These are phyloP conservation scores for Atrichornis clamosus DNA, from an alignment of 2,113 vertebrate genomes.

Conservation along the genomic window DNA sequence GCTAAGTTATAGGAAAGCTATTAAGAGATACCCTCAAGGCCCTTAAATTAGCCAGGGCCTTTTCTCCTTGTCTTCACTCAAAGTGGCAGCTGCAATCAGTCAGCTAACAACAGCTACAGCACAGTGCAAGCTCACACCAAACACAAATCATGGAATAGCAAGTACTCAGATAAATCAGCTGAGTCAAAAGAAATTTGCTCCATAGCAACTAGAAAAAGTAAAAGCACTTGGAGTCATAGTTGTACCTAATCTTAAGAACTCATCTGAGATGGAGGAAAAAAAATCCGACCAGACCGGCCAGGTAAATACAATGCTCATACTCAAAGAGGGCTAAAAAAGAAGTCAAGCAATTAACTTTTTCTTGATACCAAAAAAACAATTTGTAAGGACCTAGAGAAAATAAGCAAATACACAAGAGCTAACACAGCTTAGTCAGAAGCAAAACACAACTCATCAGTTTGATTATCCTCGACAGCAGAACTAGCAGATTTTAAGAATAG, in stretches of 20 bases:
- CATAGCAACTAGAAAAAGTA: not conserved
- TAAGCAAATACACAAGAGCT: not conserved
- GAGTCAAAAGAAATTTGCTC: not conserved
- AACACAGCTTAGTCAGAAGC: not conserved
- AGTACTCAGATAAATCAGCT: not conserved
- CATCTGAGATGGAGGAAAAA: not conserved
- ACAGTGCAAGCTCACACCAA: not conserved
- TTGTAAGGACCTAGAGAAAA: not conserved
- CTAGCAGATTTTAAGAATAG: not conserved
- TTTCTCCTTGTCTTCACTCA: not conserved
- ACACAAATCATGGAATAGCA: not conserved
- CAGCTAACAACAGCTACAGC: not conserved
- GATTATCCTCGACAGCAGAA: not conserved
- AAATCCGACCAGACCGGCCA: not conserved
- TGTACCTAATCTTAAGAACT: not conserved
- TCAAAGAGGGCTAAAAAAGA: not conserved
- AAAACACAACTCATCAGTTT: not conserved
- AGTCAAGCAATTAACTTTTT: fast-evolving
- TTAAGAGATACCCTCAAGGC: not conserved
- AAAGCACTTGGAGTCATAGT: not conserved
- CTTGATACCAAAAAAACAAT: not conserved
- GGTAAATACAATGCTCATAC: not conserved
- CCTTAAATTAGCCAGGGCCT: not conserved
- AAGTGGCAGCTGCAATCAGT: not conserved
- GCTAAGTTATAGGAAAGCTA: not conserved